A percentile compares a stretch with the other conserved stretches of the same genome.
Evolutionary conservation across 2,797 vertebrate genomes (phyloP).

Genomic region (Chelidonichthys spinosus): DNA sequence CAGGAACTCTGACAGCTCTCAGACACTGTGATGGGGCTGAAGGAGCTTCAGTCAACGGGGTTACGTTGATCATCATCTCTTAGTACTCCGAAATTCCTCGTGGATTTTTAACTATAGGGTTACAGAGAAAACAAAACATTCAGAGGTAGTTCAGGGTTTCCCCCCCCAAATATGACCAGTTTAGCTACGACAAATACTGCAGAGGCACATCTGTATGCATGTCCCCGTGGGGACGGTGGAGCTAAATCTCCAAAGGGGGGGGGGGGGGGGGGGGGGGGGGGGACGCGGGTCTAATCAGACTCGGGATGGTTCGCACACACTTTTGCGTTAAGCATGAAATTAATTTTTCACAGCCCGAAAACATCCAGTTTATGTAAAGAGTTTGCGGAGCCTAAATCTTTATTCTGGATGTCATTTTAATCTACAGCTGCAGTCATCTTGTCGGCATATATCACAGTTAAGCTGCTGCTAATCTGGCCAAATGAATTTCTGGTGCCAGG

Average conservation of each 20-base stretch:
- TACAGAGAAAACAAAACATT: constrained; percentile 25
- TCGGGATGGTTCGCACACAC: background rate
- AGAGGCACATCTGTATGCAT: constrained; percentile 20
- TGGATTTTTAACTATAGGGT: constrained; percentile 25
- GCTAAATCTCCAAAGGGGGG: background rate
- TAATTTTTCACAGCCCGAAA: background rate
- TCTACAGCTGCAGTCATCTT: background rate
- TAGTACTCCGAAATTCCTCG: constrained; percentile 30
- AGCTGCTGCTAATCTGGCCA: background rate
- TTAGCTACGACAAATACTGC: background rate
- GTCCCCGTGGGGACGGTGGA: background rate
- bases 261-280: background rate
- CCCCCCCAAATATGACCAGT: constrained; percentile 9
- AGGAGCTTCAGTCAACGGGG: constrained; percentile 41
- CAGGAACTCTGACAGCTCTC: constrained; percentile 58
- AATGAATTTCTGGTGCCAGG: background rate
- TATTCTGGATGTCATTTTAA: background rate
- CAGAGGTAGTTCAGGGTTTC: constrained; percentile 14
- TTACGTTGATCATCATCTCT: constrained; percentile 42
- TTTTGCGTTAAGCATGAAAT: constrained; percentile 1
- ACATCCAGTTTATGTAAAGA: background rate
- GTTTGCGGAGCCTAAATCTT: background rate
- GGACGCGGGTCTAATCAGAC: constrained; percentile 18
- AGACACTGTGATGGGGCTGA: constrained; percentile 46
- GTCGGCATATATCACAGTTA: background rate